Conservation (phyloP, 2,113 vertebrate genomes). For the Todiramphus chloris region DNA sequence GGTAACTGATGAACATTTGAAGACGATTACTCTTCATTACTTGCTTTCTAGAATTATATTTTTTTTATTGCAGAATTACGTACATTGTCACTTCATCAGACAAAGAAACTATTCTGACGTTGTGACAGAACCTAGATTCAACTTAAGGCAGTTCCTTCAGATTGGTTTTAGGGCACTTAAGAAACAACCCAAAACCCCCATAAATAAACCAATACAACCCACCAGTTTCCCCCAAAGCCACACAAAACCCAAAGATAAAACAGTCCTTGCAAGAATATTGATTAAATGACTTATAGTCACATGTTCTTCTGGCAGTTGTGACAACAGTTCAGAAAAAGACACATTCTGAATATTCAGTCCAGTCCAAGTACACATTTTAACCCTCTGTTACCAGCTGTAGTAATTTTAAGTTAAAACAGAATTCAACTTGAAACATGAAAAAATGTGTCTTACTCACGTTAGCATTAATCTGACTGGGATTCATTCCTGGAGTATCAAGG, state of each 20-base stretch:
- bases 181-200: not conserved
- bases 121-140: conserved; percentile 41
- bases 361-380: not conserved
- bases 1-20: not conserved
- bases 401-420: not conserved
- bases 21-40: not conserved
- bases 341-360: not conserved
- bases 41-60: conserved; percentile 3
- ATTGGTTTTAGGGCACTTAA: not conserved
- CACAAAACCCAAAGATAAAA: not conserved
- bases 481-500: not conserved
- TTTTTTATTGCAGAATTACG: not conserved
- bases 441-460: not conserved
- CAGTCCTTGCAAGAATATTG: not conserved
- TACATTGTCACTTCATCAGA: conserved; percentile 21
- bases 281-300: not conserved
- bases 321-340: not conserved
- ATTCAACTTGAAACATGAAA: not conserved
- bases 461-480: not conserved
- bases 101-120: conserved; percentile 31
- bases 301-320: not conserved
- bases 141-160: conserved; percentile 16
- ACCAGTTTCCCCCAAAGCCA: not conserved
- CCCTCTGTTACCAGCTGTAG: not conserved
- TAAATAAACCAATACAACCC: not conserved